Conservation (phyloP, 2,797 vertebrate species). For the Allobates femoralis region DNA sequence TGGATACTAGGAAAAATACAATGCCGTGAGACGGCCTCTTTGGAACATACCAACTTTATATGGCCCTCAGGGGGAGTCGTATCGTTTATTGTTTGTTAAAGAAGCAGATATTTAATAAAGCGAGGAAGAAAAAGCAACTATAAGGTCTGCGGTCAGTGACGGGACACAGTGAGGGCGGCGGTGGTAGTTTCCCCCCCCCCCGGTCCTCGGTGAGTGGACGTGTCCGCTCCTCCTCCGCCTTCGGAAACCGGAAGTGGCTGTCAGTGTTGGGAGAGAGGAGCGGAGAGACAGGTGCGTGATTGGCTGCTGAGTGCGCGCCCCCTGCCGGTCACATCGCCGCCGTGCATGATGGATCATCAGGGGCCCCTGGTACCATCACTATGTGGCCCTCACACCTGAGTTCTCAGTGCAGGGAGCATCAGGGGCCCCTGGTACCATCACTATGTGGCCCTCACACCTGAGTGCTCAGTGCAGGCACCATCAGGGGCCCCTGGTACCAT, state of each 20-base stretch:
- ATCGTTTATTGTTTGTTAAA: not conserved
- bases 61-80: not conserved
- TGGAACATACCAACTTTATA: not conserved
- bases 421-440: not conserved
- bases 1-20: constrained; percentile 15
- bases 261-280: not conserved
- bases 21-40: not conserved
- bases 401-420: not conserved
- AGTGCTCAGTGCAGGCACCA: not conserved
- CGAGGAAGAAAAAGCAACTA: too few relatives aligned
- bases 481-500: not conserved
- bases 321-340: not conserved
- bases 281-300: constrained; percentile 48
- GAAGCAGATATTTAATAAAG: not conserved
- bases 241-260: constrained; percentile 37
- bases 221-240: constrained; percentile 2
- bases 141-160: too few relatives aligned
- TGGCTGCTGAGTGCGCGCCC: not conserved
- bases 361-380: not conserved
- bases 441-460: not conserved
- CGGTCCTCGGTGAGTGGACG: not conserved
- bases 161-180: not conserved
- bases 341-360: not conserved
- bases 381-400: too few relatives aligned
- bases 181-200: not conserved